Percentiles rank a stretch among this genome's conserved stretches.
Evolutionary conservation across 2,113 vertebrate genomes (phyloP).

Genomic region (Pseudorasbora parva): DNA sequence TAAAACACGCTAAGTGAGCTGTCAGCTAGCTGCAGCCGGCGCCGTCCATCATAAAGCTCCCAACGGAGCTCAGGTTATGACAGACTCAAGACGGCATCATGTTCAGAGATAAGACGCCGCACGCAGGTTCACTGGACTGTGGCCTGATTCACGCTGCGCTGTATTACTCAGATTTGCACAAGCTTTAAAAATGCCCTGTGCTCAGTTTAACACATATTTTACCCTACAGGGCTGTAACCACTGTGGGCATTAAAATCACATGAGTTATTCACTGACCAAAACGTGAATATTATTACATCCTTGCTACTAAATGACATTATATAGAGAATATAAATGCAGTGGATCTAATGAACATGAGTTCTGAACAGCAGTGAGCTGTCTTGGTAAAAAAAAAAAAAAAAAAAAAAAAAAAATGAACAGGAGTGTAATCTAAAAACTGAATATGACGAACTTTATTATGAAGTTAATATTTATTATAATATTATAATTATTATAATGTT

Average conservation of each 20-base stretch:
- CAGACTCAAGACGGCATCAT: slow-evolving; percentile 44
- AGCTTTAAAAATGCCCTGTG: not conserved
- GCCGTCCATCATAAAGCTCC: slow-evolving; percentile 25
- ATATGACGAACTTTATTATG: too few species aligned
- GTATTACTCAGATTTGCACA: not conserved
- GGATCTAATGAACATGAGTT: not conserved
- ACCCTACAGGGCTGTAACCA: not conserved
- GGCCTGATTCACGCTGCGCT: not conserved
- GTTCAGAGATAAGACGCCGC: not conserved
- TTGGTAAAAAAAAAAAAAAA: too few species aligned
- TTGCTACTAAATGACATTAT: not conserved
- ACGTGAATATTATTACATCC: not conserved
- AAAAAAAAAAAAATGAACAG: too few species aligned
- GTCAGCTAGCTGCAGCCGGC: slow-evolving; percentile 31
- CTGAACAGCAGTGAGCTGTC: not conserved
- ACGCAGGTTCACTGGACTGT: slow-evolving; percentile 2
- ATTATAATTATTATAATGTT: too few species aligned
- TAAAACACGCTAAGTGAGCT: slow-evolving; percentile 52
- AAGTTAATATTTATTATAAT: too few species aligned
- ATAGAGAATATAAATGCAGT: not conserved
- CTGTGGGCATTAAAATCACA: not conserved
- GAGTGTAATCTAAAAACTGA: not conserved
- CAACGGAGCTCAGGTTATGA: slow-evolving; percentile 19
- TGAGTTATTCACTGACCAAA: too few species aligned
- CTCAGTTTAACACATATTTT: not conserved